Evolutionary conservation across 2,113 vertebrate genomes (phyloP), one percentile per base, ranked within the genome.

Genomic region (Bettongia penicillata): DNA sequence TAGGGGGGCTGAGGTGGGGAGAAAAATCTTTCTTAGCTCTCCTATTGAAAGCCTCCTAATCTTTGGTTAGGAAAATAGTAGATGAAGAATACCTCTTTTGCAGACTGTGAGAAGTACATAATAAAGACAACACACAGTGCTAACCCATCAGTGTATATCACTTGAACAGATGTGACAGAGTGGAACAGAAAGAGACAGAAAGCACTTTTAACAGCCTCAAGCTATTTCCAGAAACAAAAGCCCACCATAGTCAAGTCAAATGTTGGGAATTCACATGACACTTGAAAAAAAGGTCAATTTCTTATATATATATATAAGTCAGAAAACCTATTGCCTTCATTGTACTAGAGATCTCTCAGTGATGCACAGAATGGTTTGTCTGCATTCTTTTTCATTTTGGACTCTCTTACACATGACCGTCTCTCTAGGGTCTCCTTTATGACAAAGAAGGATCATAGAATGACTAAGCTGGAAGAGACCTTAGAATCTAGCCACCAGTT

Each of bases 241-340:
- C 51, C 24, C 37, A 14, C 9, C 16, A 68, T n/a, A 91, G 19
- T 22, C 51, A 23, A 91, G 19, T 22, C 51, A 23, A 89, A 49
- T 53, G 68, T 51, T 24, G 3, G 26, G 49, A n/a, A 51, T 89
- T 95, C 91, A 53, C 90, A 26, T 61, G 52, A 90, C 51, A 16
- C 43, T 95, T 37, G 14, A 11, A 53, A 89, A 84, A 68, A 89
- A 12, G 89, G 50, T 91, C 94, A 31, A 89, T 43, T 95, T 93
- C 28, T 91, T 93, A 3, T 1, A 48, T 2, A 3, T 1, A 48
- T 2, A 22, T 48, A 22, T 31, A 89, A 89, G 93, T 95, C 23
- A 68, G 5, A 84, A 93, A 93, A 8, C 57, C 26, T 3, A 5
- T 51, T 91, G 53, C 43, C 10, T 55, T 68, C 31, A 16, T 90